Conservation (phyloP, 1,140 invertebrate genomes). For the Hetaerina americana region DNA sequence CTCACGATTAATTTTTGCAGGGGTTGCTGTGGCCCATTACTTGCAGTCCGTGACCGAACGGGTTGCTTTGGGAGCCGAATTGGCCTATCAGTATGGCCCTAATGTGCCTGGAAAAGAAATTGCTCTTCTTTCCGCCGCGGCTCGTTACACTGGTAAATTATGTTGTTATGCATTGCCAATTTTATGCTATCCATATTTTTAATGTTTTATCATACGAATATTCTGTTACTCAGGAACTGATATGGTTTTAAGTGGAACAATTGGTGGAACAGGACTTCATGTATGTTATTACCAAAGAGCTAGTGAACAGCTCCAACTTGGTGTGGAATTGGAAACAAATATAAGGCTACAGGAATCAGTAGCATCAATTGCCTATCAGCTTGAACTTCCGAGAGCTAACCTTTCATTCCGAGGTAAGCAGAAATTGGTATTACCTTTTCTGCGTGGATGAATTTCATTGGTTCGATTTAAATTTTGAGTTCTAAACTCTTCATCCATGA, state of each 20-base stretch:
- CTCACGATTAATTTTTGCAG: conserved; percentile 26
- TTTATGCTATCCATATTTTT: conserved; percentile 13
- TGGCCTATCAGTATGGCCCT: conserved; percentile 76
- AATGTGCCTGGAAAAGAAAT: conserved; percentile 78
- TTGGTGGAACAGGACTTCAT: conserved; percentile 72
- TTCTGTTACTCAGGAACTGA: conserved; percentile 27
- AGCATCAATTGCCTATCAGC: conserved; percentile 89
- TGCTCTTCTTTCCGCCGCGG: conserved; percentile 72
- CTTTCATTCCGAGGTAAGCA: conserved; percentile 75
- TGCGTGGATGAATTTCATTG: no score
- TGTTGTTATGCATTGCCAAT: neutral
- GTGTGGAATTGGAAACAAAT: conserved; percentile 76
- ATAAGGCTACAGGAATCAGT: conserved; percentile 76
- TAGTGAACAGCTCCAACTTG: conserved; percentile 77
- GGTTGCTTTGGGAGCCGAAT: conserved; percentile 78
- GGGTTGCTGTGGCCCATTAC: conserved; percentile 80
- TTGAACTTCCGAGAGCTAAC: conserved; percentile 92
- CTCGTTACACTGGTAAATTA: conserved; percentile 47
- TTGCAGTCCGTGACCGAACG: conserved; percentile 70
- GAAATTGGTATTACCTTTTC: no score
- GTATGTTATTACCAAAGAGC: conserved; percentile 91
- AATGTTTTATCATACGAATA: conserved; percentile 6
- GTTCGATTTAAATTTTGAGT: no score
- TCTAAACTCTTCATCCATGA: no score
- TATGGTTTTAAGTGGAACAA: conserved; percentile 49